A percentile compares a stretch with the other conserved stretches of the same genome.
Conservation (phyloP, 2,888 invertebrate species). For the Chymomyza procnemis region DNA sequence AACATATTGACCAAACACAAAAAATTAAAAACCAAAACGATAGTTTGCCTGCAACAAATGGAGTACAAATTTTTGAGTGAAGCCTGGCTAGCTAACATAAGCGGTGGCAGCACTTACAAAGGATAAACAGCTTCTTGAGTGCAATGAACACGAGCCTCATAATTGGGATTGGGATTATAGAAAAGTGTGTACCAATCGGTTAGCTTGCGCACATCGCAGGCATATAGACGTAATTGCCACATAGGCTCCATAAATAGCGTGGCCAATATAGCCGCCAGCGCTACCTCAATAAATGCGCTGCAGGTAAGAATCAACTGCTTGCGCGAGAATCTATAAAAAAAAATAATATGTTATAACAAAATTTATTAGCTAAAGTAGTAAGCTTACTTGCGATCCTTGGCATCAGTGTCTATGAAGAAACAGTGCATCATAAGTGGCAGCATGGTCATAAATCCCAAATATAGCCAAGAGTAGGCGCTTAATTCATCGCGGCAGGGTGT, state of each 20-base stretch:
- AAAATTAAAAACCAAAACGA: conserved; percentile 93
- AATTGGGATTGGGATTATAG: conserved; percentile 95
- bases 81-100: not conserved
- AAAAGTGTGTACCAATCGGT: conserved; percentile 98
- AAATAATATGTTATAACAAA: not conserved
- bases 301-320: conserved; percentile 87
- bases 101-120: conserved; percentile 83
- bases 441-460: conserved; percentile 96
- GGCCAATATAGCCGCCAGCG: conserved; percentile 86
- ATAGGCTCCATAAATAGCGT: conserved; percentile 89
- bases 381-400: conserved; percentile 84
- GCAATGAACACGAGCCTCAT: conserved; percentile 92
- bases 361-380: not conserved
- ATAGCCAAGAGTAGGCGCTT: conserved; percentile 92
- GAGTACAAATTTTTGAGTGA: too few relatives aligned
- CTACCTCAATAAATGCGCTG: conserved; percentile 90
- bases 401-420: conserved; percentile 93
- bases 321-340: conserved; percentile 81
- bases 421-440: conserved; percentile 92
- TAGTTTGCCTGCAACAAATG: conserved; percentile 87
- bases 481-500: conserved; percentile 86
- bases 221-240: conserved; percentile 86
- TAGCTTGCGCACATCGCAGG: conserved; percentile 88
- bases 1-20: conserved; percentile 89
- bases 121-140: conserved; percentile 99